Conservation (phyloP, 2,113 vertebrate genomes). For the Pheucticus melanocephalus region DNA sequence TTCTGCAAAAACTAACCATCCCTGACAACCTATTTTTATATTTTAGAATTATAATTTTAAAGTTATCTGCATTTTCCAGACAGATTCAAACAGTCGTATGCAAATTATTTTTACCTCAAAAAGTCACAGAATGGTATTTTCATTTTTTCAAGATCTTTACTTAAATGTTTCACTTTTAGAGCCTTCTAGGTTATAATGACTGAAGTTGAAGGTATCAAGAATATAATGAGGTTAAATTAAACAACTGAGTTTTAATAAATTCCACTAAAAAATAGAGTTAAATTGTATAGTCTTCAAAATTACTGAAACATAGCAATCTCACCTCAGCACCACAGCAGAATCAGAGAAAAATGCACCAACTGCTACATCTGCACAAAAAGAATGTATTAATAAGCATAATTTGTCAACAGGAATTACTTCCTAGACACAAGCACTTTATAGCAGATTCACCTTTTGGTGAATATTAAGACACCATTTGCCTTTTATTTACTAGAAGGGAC, state of each 20-base stretch:
- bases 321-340: constrained; percentile 90
- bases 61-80: neutral
- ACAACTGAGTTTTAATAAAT: neutral
- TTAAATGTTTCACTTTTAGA: neutral
- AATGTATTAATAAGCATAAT: constrained; percentile 18
- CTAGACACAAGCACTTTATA: neutral
- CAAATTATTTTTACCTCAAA: neutral
- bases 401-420: constrained; percentile 48
- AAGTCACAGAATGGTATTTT: neutral
- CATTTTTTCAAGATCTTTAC: neutral
- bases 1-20: neutral
- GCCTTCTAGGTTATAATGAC: neutral
- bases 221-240: neutral
- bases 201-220: neutral
- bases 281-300: neutral
- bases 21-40: neutral
- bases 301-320: constrained; percentile 29
- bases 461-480: constrained; percentile 24
- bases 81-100: neutral
- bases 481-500: constrained; percentile 23
- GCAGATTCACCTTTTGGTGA: constrained; percentile 4
- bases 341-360: constrained; percentile 92
- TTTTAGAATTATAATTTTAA: neutral
- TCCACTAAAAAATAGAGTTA: constrained; percentile 15
- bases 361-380: constrained; percentile 82